These are phyloP conservation scores for Poeciliopsis presidionis DNA, from an alignment of 2,797 vertebrate genomes.

Conservation along the genomic window DNA sequence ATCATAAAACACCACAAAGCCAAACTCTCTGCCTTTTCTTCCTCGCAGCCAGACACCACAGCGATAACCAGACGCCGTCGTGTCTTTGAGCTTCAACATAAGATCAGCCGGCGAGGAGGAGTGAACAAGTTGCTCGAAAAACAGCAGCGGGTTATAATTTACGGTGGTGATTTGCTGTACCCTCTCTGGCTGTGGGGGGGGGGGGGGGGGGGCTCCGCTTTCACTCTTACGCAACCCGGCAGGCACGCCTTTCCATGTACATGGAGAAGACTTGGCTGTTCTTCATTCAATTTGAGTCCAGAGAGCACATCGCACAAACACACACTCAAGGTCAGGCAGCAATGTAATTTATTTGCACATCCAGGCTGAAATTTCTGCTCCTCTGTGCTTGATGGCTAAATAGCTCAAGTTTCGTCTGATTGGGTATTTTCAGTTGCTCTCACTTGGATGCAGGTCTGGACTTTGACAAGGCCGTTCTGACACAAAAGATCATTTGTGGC, in stretches of 20 bases:
- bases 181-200: constrained; percentile 43
- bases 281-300: constrained; percentile 49
- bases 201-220: constrained; percentile 66
- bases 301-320: constrained; percentile 32
- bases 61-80: neutral
- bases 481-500: neutral
- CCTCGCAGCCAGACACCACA: constrained; percentile 10
- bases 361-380: neutral
- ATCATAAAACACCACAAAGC: constrained; percentile 60
- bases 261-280: constrained; percentile 53
- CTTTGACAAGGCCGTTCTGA: neutral
- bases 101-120: neutral
- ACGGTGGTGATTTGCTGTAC: constrained; percentile 46
- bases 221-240: constrained; percentile 63
- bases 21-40: constrained; percentile 24
- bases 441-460: neutral
- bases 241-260: constrained; percentile 57
- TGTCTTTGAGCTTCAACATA: neutral
- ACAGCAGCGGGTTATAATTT: constrained; percentile 47
- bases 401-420: neutral
- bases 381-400: neutral
- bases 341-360: neutral
- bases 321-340: neutral
- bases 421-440: neutral
- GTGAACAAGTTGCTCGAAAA: constrained; percentile 32